Evolutionary conservation across 2,113 vertebrate species (phyloP).

Genomic region (Psettodes erumei): DNA sequence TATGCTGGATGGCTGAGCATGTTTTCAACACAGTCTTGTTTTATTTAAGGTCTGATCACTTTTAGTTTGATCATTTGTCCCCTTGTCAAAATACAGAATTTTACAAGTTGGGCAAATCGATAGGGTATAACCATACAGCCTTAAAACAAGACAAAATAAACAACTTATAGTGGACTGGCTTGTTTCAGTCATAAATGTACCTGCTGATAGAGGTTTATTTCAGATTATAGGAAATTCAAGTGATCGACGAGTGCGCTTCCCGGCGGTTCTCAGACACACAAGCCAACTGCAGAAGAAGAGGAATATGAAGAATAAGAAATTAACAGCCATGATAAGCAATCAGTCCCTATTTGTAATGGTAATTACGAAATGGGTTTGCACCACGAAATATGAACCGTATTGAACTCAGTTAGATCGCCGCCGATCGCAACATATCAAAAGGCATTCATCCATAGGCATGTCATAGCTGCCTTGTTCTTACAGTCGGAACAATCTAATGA

Average conservation of each 20-base stretch:
- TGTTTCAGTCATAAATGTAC: neutral
- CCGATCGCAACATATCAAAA: neutral
- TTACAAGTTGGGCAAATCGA: neutral
- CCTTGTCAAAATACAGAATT: neutral
- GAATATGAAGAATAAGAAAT: neutral
- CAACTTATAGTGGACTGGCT: neutral
- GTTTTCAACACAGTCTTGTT: neutral
- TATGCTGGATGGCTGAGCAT: neutral
- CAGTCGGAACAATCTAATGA: constrained; percentile 66
- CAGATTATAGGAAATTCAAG: neutral
- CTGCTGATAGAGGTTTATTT: neutral
- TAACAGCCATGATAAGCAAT: neutral
- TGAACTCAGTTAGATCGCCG: neutral
- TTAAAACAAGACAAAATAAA: neutral
- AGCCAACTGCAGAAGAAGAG: neutral
- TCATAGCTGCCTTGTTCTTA: constrained; percentile 13
- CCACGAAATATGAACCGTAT: neutral
- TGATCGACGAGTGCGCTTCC: neutral
- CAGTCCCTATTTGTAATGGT: neutral
- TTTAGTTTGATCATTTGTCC: neutral
- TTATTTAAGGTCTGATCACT: neutral
- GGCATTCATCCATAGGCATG: neutral
- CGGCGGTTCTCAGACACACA: neutral
- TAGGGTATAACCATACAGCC: no score
- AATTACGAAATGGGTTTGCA: neutral